A percentile compares a stretch with the other conserved stretches of the same genome.
These are phyloP conservation scores for Invenusta paracnida DNA, from an alignment of 2,888 invertebrate species.

Conservation along the genomic window DNA sequence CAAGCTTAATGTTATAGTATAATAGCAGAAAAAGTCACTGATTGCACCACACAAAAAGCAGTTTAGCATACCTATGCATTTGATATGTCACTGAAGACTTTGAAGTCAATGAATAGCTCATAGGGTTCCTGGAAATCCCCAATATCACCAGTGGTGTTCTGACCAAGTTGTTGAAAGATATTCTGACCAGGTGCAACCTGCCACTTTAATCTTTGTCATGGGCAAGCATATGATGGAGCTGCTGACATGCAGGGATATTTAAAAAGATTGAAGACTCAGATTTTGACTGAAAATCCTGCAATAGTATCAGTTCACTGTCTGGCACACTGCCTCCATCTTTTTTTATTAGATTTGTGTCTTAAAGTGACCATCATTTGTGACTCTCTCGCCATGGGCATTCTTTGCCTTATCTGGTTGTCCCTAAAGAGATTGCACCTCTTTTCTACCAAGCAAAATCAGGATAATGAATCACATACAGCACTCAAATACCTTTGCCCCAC, in stretches of 20 bases:
- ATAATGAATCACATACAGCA: slow-evolving; percentile 8
- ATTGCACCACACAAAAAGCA: neutral
- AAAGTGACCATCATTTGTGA: neutral
- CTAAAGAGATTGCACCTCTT: neutral
- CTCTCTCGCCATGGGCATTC: neutral
- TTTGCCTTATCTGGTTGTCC: slow-evolving; percentile 12
- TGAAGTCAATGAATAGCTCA: neutral
- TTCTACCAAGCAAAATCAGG: slow-evolving; percentile 16
- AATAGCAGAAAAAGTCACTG: neutral
- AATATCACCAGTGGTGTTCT: neutral
- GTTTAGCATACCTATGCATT: neutral
- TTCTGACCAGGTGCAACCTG: neutral
- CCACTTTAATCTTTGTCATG: neutral
- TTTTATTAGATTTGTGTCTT: neutral
- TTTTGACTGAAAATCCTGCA: neutral
- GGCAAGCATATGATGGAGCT: neutral
- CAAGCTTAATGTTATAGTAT: neutral
- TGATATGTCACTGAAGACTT: neutral
- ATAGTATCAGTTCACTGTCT: slow-evolving; percentile 14
- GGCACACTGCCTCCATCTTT: slow-evolving; percentile 1
- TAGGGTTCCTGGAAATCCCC: neutral
- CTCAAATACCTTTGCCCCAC: neutral
- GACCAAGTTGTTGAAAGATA: neutral
- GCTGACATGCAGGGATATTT: neutral
- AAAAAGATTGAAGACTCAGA: neutral